Conservation (phyloP, 37 sponge, comb jelly and placozoan species). For the Hormiphora californensis region DNA sequence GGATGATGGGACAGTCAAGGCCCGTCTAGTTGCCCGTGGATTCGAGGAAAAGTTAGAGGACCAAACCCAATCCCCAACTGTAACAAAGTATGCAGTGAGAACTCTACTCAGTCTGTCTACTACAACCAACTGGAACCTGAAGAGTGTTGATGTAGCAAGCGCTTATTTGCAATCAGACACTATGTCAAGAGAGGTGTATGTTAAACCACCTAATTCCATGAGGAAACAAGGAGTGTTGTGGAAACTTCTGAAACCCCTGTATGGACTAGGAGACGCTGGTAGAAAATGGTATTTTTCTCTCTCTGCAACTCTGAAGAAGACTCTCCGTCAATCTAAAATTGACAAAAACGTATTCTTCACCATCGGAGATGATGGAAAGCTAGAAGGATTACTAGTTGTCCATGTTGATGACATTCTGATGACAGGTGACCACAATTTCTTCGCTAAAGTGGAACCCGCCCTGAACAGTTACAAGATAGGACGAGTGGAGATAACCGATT, state of each 20-base stretch:
- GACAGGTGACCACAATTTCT: too few relatives aligned
- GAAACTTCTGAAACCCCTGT: constrained; percentile 7
- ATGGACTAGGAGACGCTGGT: constrained; percentile 7
- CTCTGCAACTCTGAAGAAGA: background rate
- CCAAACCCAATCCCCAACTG: background rate
- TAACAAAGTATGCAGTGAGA: background rate
- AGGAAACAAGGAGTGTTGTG: constrained; percentile 4
- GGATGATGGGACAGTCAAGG: background rate
- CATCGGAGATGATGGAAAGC: background rate
- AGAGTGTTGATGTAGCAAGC: background rate
- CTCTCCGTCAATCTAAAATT: background rate
- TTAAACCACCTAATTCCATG: constrained; percentile 16
- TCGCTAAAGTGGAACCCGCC: too few relatives aligned
- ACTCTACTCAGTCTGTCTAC: background rate
- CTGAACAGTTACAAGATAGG: too few relatives aligned
- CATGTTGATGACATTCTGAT: constrained; percentile 22
- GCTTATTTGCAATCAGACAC: background rate
- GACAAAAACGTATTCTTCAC: background rate
- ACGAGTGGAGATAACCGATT: too few relatives aligned
- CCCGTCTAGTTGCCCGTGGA: background rate
- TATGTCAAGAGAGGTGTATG: background rate
- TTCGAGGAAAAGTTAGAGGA: background rate
- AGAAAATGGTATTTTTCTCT: constrained; percentile 49
- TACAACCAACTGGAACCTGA: background rate
- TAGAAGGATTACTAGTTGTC: background rate